Evolutionary conservation across 2,113 vertebrate genomes (phyloP).

Genomic region (Dromaius novaehollandiae): DNA sequence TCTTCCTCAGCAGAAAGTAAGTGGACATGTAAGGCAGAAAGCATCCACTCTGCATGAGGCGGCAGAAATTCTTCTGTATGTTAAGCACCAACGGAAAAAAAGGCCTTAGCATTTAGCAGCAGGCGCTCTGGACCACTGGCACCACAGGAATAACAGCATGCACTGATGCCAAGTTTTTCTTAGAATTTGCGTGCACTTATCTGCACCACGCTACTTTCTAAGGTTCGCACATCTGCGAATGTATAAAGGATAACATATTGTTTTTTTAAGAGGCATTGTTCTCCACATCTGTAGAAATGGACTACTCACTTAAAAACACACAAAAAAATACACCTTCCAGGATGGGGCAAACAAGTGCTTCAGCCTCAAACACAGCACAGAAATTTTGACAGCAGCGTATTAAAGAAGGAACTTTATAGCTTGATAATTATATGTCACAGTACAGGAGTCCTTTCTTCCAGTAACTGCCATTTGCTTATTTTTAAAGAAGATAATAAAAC

Average conservation of each 20-base stretch:
- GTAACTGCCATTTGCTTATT: conserved; percentile 30
- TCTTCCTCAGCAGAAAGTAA: not conserved
- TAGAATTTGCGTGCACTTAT: not conserved
- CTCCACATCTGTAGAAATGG: not conserved
- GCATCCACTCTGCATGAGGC: not conserved
- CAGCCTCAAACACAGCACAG: not conserved
- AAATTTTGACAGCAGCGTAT: conserved; percentile 1
- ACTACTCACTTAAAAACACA: not conserved
- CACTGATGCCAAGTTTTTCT: not conserved
- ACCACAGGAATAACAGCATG: accelerated
- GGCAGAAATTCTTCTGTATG: not conserved
- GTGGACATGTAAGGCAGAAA: not conserved
- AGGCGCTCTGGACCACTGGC: not conserved
- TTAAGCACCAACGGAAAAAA: not conserved
- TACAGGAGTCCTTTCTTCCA: not conserved
- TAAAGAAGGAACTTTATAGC: not conserved
- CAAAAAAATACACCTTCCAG: not conserved
- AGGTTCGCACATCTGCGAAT: not conserved
- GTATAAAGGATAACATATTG: not conserved
- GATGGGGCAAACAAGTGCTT: not conserved
- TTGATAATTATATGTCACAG: not conserved
- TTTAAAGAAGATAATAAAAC: conserved; percentile 43
- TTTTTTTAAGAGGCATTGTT: not conserved
- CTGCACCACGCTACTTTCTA: not conserved
- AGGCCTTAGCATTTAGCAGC: not conserved